phyloP scores from a whole-genome alignment of 2,888 invertebrate species.

The Trichogramma dendrolimi region DNA sequence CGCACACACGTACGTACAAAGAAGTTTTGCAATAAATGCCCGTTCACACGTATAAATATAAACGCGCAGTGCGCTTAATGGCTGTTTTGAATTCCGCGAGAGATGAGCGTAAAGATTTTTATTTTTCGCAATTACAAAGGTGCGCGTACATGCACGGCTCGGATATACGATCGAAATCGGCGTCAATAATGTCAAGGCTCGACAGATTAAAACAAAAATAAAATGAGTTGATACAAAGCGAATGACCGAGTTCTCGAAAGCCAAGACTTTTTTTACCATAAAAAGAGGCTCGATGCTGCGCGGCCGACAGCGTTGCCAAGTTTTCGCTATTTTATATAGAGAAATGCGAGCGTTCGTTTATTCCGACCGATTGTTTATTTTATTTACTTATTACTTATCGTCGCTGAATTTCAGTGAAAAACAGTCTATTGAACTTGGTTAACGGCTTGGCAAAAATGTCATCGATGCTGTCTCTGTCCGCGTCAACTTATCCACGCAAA shows the following conservation, averaged over 20 bases:
- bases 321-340: background rate
- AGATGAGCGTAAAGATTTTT: background rate
- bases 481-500: too few species aligned
- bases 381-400: too few species aligned
- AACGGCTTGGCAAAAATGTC: too few species aligned
- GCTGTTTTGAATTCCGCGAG: conserved; percentile 23
- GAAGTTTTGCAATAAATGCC: conserved; percentile 8
- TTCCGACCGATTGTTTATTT: too few species aligned
- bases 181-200: conserved; percentile 12
- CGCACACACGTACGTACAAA: conserved; percentile 1
- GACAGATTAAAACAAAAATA: background rate
- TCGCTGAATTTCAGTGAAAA: too few species aligned
- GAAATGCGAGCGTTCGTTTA: too few species aligned
- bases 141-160: background rate
- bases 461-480: too few species aligned
- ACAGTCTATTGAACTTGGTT: too few species aligned
- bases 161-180: background rate
- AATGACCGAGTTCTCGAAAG: too few species aligned
- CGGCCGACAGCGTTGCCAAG: conserved; percentile 18
- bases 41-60: too few species aligned
- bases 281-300: background rate
- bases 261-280: too few species aligned
- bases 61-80: background rate
- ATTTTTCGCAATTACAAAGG: conserved; percentile 9
- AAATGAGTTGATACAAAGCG: too few species aligned